Evolutionary conservation across 2,888 invertebrate species (phyloP).

Genomic region (Ectemnius lituratus): DNA sequence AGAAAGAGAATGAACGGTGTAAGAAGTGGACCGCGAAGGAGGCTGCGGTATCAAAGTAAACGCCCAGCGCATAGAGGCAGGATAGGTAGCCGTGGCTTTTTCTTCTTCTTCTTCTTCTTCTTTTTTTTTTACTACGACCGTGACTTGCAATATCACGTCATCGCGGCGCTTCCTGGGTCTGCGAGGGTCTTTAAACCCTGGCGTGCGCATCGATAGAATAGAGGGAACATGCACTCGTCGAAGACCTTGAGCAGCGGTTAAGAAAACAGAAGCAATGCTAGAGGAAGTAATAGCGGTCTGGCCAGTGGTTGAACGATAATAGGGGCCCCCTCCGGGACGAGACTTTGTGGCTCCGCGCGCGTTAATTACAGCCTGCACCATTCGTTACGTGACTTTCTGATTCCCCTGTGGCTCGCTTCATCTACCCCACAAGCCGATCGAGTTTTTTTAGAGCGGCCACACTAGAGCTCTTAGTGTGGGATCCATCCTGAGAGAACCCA

Average conservation of each 20-base stretch:
- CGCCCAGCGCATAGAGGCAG: slow-evolving; percentile 10
- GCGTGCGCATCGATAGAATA: slow-evolving; percentile 38
- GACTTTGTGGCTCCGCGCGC: slow-evolving; percentile 43
- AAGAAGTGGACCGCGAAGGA: slow-evolving; percentile 4
- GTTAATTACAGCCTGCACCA: slow-evolving; percentile 52
- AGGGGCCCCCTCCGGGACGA: slow-evolving; percentile 37
- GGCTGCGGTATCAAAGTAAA: slow-evolving; percentile 8
- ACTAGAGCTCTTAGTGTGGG: background rate
- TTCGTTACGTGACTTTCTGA: slow-evolving; percentile 60
- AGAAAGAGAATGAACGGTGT: background rate
- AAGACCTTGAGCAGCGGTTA: slow-evolving; percentile 53
- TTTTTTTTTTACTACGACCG: slow-evolving; percentile 23
- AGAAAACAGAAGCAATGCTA: slow-evolving; percentile 51
- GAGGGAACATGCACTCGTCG: background rate
- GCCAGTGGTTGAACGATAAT: slow-evolving; percentile 50
- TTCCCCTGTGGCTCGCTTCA: slow-evolving; percentile 37
- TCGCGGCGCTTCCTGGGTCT: slow-evolving; percentile 53
- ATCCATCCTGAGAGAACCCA: background rate
- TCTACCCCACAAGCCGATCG: slow-evolving; percentile 33
- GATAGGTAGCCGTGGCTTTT: slow-evolving; percentile 13
- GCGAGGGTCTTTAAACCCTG: slow-evolving; percentile 53
- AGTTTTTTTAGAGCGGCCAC: slow-evolving; percentile 34
- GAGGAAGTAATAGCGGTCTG: slow-evolving; percentile 56
- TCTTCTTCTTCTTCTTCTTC: background rate
- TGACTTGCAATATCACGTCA: slow-evolving; percentile 54